Base-by-base conservation (phyloP, 2,888 invertebrate species). In the Leistus spinibarbis region DNA sequence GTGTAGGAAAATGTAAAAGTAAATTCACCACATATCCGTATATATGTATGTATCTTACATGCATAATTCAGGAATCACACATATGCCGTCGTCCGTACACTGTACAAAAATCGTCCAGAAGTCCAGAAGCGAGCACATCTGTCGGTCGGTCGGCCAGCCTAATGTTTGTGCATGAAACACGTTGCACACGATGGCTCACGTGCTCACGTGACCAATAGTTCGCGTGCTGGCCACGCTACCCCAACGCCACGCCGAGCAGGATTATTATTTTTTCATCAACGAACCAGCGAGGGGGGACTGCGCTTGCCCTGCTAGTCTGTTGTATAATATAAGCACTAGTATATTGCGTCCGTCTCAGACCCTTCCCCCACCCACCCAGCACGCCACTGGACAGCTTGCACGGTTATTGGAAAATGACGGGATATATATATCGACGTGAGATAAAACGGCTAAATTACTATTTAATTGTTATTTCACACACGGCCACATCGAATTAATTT, bases 321-420 rank as follows among this genome's bases (percentile, higher is more conserved):
- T 80, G 81, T 81, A 82, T 82, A 82, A 82, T 82, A 81, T 81
- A 81, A 82, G 82, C 81, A 40, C 40, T 82, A 81, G 81, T 82
- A 82, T 82, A 83, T 83, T 83, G 82, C 82, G 79, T 80, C 80
- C 78, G 76, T 79, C 79, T 78, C 78, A 77, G 68, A 74, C 79
- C 78, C 79, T 80, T 60, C 76, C 69, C 77, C 19, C 16, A 16
- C 23, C 17, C 65, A 24, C 60, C 60, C n/a, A 10, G 20, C 20
- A 54, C 54, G 13, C 54, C n/a, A 54, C 13, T 17, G n/a, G 13
- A 17, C 13, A 54, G 54, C 54, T n/a, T n/a, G 54, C 53, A 76
- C 78, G 79, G 78, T 81, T 83, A 83, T 83, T 83, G 83, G 81
- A 83, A 83, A 81, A 79, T n/a, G n/a, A n/a, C n/a, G n/a, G n/a